Percentiles rank a stretch among this genome's conserved stretches.
Evolutionary conservation across 2,888 invertebrate species (phyloP).

Genomic region (Synanthedon myopaeformis): DNA sequence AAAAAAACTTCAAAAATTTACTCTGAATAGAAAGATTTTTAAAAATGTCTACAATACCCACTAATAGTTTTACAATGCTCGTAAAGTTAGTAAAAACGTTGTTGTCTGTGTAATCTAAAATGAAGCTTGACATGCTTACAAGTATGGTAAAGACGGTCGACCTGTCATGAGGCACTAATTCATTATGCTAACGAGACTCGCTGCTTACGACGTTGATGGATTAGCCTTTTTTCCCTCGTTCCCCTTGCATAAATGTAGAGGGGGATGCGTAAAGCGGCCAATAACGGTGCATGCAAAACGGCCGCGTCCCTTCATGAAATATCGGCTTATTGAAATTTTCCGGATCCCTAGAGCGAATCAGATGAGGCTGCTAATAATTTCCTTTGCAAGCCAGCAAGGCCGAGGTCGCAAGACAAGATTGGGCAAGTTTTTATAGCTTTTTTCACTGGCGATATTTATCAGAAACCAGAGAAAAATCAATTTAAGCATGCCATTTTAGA

Average conservation of each 20-base stretch:
- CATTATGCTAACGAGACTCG: slow-evolving; percentile 62
- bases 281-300: slow-evolving; percentile 36
- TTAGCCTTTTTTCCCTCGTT: slow-evolving; percentile 30
- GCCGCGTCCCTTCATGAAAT: slow-evolving; percentile 26
- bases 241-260: neutral
- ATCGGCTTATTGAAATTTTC: slow-evolving; percentile 48
- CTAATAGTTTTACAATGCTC: no score
- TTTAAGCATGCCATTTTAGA: no score
- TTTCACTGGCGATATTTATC: no score
- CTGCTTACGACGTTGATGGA: slow-evolving; percentile 61
- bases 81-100: neutral
- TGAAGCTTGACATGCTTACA: slow-evolving; percentile 11
- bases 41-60: no score
- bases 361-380: slow-evolving; percentile 12
- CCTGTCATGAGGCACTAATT: slow-evolving; percentile 39
- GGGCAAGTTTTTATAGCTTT: no score
- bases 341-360: slow-evolving; percentile 27
- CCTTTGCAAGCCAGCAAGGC: neutral
- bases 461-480: no score
- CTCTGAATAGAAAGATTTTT: no score
- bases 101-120: slow-evolving; percentile 9
- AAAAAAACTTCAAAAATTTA: no score
- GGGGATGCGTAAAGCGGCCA: slow-evolving; percentile 32
- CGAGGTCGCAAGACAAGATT: no score
- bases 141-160: slow-evolving; percentile 11